Base-by-base conservation (phyloP, 2,888 invertebrate genomes). In the Drosophila engyochracea region DNA sequence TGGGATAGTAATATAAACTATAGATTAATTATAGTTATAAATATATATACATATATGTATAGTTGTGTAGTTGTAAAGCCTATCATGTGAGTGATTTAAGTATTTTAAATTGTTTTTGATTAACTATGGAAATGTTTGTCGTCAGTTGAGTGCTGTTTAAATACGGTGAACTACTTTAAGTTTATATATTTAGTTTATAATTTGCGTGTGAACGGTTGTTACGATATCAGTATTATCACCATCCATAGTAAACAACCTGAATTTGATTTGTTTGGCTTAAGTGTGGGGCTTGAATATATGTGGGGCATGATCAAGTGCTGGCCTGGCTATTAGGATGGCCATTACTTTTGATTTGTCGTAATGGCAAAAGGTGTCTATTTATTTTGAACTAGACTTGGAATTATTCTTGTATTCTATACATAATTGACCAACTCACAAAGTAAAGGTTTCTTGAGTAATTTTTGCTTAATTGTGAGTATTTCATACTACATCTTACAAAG, bases 111-210 rank as follows among this genome's bases (percentile, higher is more conserved):
- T 64, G 53, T 37, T 64, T 61, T 57, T 66, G 55, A 55, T 76
- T 53, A 44, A 44, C 51, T 54, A 28, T 61, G 60, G 31, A 60
- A 64, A 60, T 61, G 60, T 64, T 65, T 78, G n/a, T 31, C 30
- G 30, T 37, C 30, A 61, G 44, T 78, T 49, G 22, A 79, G 79
- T 82, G 69, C 65, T 79, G 60, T 79, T 82, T 55, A 82, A 65
- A 54, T 52, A 47, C 47, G 39, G 12, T 69, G 22, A 72, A 57
- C 22, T n/a, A 54, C 53, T 54, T 61, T 14, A 63, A 63, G 49
- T 63, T n/a, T n/a, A n/a, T n/a, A n/a, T n/a, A n/a, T n/a, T n/a
- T 39, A 22, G 62, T 65, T 57, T 37, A 59, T 81, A 78, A 62
- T 67, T 60, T 59, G 51, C 55, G 54, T 64, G 37, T 49, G 58